Evolutionary conservation across 1,140 invertebrate species (phyloP), one percentile per base, ranked within the genome.

Genomic region (Tetragonula clypearis): DNA sequence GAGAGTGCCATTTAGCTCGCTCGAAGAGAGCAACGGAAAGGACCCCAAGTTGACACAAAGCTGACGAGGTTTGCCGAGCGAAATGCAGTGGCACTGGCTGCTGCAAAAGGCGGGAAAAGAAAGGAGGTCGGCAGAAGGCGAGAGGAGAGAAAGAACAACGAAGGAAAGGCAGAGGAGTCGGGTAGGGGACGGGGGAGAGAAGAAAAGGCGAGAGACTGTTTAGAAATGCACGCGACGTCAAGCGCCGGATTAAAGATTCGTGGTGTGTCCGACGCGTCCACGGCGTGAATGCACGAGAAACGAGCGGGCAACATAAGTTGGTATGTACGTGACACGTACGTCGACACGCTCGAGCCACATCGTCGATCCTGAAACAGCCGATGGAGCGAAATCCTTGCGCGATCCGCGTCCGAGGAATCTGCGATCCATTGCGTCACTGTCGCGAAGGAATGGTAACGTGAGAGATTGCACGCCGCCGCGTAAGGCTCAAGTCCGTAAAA

Each of bases 201-300:
- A 78, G n/a, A 30, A n/a, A 26, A 71, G 55, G 73, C 21, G 71
- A 56, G 68, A 79, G 62, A 68, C 90, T 91, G 90, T 90, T 94
- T 93, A 91, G 79, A 92, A 88, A 94, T 94, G 91, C 93, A 84
- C 82, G 75, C 76, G 85, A 80, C 90, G 92, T 93, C 84, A 82
- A 83, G 78, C 92, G 90, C 92, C 88, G 91, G 91, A 93, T 94
- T 94, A 94, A 92, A 92, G 88, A 94, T 94, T 94, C 93, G 91
- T 90, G 84, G 77, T 89, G 89, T 93, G 94, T 94, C 86, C 92
- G 76, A 77, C 72, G 71, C 58, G 83, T 88, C 84, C 72, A 77
- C 75, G 87, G 86, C 86, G 84, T 89, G 93, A 93, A 92, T 93
- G 88, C 91, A 88, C 89, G 85, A 92, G 62, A 86, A 79, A 89